Base-by-base conservation (phyloP, 2,797 vertebrate genomes). In the Arctocebus calabarensis region DNA sequence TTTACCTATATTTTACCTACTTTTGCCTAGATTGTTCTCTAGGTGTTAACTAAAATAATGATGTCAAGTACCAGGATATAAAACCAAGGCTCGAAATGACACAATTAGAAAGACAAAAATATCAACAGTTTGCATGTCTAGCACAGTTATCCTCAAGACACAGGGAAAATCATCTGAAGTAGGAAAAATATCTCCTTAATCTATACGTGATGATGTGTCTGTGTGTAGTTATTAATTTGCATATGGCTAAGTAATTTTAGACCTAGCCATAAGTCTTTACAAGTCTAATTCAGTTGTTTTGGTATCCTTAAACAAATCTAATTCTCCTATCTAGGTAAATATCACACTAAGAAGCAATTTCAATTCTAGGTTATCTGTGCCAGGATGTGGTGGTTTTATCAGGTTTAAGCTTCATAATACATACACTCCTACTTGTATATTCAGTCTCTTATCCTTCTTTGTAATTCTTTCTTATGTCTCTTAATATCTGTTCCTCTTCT, bases 241-340 rank as follows among this genome's bases (percentile, higher is more conserved):
- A 37, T 88, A 94, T 91, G 74, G 74, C 16, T 91, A 98, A 96
- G 68, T 94, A 94, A 97, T 88, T 83, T 85, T 62, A 68, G 43
- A 96, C 32, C 94, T 97, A 94, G 14, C 4, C 27, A 95, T 94
- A 93, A 92, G 94, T 92, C 7, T 55, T 34, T 96, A 59, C 52
- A 92, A 4, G 11, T 96, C 81, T 96, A 97, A 74, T 84, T 97
- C 57, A 95, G 89, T 19, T 96, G n/a, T 70, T 77, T 81, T 68
- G 16, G 87, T 97, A 95, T 95, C 45, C 19, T 96, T 95, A 83
- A 96, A 79, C 37, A 97, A 91, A 59, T 94, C n/a, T 70, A 94
- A 95, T 96, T 96, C 43, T 66, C 64, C n/a, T 84, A 92, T 84
- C 71, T 94, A 96, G 97, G 52, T 93, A 96, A 97, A 92, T 93